Conservation (phyloP, 2,797 vertebrate genomes). For the Rhinoraja longicauda region DNA sequence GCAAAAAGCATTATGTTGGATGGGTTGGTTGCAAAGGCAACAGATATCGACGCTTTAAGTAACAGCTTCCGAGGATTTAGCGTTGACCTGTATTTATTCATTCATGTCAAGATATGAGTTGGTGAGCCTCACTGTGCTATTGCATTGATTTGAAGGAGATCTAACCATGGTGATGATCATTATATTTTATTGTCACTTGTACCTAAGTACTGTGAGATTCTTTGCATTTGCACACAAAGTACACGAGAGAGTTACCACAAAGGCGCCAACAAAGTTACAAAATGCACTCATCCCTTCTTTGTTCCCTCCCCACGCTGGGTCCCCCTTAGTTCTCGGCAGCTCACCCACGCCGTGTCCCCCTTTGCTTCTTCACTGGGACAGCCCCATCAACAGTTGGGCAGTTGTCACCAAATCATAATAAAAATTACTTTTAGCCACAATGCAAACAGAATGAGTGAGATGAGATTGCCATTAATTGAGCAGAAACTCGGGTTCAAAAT, state of each 20-base stretch:
- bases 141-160: neutral
- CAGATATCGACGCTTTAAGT: neutral
- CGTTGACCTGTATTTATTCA: neutral
- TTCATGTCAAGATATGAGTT: neutral
- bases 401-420: slow-evolving; percentile 8
- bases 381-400: neutral
- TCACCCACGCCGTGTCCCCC: too few relatives aligned
- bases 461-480: neutral
- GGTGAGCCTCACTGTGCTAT: neutral
- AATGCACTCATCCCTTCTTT: too few relatives aligned
- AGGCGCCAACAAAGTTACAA: too few relatives aligned
- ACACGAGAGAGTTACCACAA: too few relatives aligned
- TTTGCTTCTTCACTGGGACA: neutral
- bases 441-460: neutral
- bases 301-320: too few relatives aligned
- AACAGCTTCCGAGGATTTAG: neutral
- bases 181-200: too few relatives aligned
- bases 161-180: too few relatives aligned
- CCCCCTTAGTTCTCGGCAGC: too few relatives aligned
- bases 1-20: neutral
- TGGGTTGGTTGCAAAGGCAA: neutral
- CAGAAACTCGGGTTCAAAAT: neutral
- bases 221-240: too few relatives aligned
- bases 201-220: too few relatives aligned
- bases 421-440: neutral